Percentiles rank a stretch among this genome's conserved stretches.
Evolutionary conservation across 1,140 invertebrate species (phyloP).

Genomic region (Lysiphlebus fabarum): DNA sequence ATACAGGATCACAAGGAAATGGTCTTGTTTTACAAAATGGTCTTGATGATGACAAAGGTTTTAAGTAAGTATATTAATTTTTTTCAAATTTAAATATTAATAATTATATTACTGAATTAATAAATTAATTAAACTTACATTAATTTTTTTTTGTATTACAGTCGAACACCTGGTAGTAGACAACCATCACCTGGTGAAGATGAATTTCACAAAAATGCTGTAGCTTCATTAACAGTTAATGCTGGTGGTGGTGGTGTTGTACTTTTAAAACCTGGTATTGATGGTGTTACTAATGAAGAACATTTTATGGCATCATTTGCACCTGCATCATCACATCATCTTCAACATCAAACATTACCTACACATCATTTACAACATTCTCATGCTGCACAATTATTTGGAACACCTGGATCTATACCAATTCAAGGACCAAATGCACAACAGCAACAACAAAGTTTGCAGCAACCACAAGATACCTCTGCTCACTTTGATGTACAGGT

Average conservation of each 20-base stretch:
- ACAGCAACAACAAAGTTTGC: conserved; percentile 61
- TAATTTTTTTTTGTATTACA: conserved; percentile 49
- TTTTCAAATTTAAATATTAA: no score
- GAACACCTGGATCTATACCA: conserved; percentile 54
- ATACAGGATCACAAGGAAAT: conserved; percentile 74
- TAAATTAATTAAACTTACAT: conserved; percentile 5
- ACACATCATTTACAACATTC: conserved; percentile 54
- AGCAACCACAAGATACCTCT: conserved; percentile 49
- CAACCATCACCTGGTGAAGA: conserved; percentile 88
- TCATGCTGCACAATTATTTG: conserved; percentile 52
- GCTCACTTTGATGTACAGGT: conserved; percentile 60
- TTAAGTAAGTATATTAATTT: conserved; percentile 88
- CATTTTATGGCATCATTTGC: conserved; percentile 58
- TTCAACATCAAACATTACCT: conserved; percentile 54
- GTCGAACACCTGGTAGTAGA: conserved; percentile 82
- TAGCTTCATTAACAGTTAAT: conserved; percentile 52
- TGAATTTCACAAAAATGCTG: conserved; percentile 64
- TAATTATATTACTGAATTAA: neutral
- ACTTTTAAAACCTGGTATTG: conserved; percentile 55
- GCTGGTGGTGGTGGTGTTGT: conserved; percentile 51
- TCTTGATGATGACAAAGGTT: conserved; percentile 84
- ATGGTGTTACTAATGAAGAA: conserved; percentile 58
- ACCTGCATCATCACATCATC: conserved; percentile 57
- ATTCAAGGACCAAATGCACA: conserved; percentile 56
- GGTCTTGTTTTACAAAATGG: conserved; percentile 69